These are phyloP conservation scores for Cecidostiba fungosa DNA, from an alignment of 2,888 invertebrate genomes.

Conservation along the genomic window DNA sequence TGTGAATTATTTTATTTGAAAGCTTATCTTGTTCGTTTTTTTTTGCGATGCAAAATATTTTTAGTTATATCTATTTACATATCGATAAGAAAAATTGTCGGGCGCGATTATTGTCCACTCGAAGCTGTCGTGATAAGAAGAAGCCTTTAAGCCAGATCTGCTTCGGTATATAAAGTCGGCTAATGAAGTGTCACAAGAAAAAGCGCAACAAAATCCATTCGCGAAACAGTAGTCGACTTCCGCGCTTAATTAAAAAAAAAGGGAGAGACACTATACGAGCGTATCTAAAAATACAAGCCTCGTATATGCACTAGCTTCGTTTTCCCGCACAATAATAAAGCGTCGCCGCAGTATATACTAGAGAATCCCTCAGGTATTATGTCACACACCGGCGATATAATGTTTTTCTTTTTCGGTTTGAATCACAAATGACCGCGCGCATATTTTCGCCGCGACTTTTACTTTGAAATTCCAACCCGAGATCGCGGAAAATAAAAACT, in stretches of 20 bases:
- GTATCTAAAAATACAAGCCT: neutral
- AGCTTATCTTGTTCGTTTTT: neutral
- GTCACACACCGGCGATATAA: neutral
- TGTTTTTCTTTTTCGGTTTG: neutral
- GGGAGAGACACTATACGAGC: neutral
- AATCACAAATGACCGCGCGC: conserved; percentile 4
- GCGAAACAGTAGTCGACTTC: neutral
- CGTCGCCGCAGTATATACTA: neutral
- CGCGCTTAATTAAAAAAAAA: neutral
- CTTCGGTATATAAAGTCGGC: neutral
- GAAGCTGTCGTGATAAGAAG: neutral
- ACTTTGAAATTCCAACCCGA: no score
- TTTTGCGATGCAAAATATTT: neutral
- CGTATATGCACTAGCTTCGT: no score
- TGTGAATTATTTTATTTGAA: neutral
- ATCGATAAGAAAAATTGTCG: no score
- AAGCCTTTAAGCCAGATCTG: neutral
- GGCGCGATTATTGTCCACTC: neutral
- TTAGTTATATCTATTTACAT: no score
- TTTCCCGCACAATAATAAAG: neutral
- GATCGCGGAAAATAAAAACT: no score
- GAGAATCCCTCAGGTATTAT: neutral
- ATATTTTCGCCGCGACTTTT: no score
- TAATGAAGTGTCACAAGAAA: neutral
- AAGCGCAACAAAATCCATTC: neutral